Percentiles rank a stretch among this genome's conserved stretches.
phyloP scores from a whole-genome alignment of 2,888 invertebrate species.

The Oegoconia quadripuncta region DNA sequence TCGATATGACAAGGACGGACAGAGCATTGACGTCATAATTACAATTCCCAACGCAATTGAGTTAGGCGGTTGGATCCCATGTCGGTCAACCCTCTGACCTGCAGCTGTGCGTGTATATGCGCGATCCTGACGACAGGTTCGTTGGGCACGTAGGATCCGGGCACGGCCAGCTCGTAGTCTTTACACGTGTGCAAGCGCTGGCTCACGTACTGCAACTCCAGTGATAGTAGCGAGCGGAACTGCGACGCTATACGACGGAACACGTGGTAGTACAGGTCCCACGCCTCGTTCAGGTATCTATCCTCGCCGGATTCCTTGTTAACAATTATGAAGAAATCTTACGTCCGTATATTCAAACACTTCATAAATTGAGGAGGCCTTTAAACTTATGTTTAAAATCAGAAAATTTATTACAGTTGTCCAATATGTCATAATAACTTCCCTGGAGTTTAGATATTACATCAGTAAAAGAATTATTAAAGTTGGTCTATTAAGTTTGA shows the following conservation, averaged over 20 bases:
- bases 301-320: conserved; percentile 86
- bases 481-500: no score
- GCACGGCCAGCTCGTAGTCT: conserved; percentile 96
- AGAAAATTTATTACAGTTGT: no score
- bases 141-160: conserved; percentile 98
- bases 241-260: conserved; percentile 96
- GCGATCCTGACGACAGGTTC: conserved; percentile 91
- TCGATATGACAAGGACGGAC: no score
- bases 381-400: no score
- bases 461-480: no score
- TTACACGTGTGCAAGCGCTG: conserved; percentile 92
- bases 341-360: no score
- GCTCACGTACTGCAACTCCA: conserved; percentile 96
- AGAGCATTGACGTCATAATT: no score
- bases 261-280: conserved; percentile 99
- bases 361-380: no score
- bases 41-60: no score
- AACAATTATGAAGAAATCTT: no score
- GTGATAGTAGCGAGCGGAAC: conserved; percentile 91
- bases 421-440: no score
- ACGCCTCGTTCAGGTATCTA: conserved; percentile 96
- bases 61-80: neutral
- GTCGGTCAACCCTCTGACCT: conserved; percentile 71
- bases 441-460: no score
- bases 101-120: conserved; percentile 92